Conservation (phyloP, 2,888 invertebrate species). For the Auanema sp. region DNA sequence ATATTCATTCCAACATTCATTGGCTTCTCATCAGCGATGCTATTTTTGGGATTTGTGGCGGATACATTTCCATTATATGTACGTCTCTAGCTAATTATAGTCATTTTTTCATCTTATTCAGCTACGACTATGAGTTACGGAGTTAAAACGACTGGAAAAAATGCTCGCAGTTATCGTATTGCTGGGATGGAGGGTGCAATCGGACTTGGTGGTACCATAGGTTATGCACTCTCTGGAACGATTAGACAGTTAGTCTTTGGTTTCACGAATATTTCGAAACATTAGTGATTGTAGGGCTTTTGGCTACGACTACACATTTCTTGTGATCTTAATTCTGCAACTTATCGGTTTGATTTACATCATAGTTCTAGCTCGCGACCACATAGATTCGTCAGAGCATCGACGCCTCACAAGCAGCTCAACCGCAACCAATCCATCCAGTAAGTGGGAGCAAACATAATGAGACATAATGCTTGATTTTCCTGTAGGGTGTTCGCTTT, state of each 20-base stretch:
- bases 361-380: slow-evolving; percentile 39
- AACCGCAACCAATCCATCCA: background rate
- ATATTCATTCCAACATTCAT: slow-evolving; percentile 53
- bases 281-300: slow-evolving; percentile 53
- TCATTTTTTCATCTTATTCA: slow-evolving; percentile 19
- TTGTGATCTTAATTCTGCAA: slow-evolving; percentile 54
- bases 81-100: too few species aligned
- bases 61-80: slow-evolving; percentile 41
- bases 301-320: slow-evolving; percentile 64
- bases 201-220: slow-evolving; percentile 65
- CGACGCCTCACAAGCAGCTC: background rate
- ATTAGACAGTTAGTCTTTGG: slow-evolving; percentile 41
- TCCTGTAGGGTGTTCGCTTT: background rate
- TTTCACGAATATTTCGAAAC: slow-evolving; percentile 1
- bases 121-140: slow-evolving; percentile 65
- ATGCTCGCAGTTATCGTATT: slow-evolving; percentile 61
- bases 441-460: too few species aligned
- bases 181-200: slow-evolving; percentile 65
- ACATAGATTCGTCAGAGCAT: too few species aligned
- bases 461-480: too few species aligned
- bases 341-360: slow-evolving; percentile 61
- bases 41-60: slow-evolving; percentile 65
- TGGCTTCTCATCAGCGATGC: slow-evolving; percentile 64
- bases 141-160: slow-evolving; percentile 60
- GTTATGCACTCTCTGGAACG: slow-evolving; percentile 64